A percentile compares a stretch with the other conserved stretches of the same genome.
These are phyloP conservation scores for Phyllotis vaccarum DNA, from an alignment of 2,797 vertebrate genomes.

Conservation along the genomic window DNA sequence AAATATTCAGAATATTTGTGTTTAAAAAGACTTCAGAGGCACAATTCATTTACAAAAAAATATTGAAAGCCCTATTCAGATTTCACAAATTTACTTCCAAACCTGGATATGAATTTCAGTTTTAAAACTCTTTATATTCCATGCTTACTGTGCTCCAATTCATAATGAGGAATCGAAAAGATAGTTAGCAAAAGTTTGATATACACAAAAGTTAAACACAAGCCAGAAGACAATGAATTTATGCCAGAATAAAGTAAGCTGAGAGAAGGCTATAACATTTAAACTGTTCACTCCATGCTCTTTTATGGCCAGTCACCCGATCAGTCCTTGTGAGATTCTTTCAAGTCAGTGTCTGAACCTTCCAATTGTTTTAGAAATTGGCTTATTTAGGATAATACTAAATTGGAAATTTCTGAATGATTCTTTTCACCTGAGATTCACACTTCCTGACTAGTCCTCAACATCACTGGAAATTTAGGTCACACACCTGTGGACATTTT, in stretches of 20 bases:
- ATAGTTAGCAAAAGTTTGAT: not conserved
- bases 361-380: slow-evolving; percentile 33
- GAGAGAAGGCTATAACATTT: slow-evolving; percentile 8
- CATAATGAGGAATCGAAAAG: not conserved
- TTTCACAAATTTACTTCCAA: slow-evolving; percentile 45
- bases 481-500: not conserved
- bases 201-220: slow-evolving; percentile 30
- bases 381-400: not conserved
- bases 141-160: not conserved
- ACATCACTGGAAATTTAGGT: not conserved
- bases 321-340: slow-evolving; percentile 40
- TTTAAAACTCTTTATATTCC: slow-evolving; percentile 38
- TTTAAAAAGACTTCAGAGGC: slow-evolving; percentile 49
- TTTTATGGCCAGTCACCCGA: slow-evolving; percentile 24
- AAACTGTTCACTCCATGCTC: slow-evolving; percentile 14
- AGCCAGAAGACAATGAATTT: slow-evolving; percentile 24
- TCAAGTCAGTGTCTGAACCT: not conserved
- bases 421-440: not conserved
- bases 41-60: slow-evolving; percentile 84
- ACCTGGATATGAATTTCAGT: not conserved
- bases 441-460: not conserved
- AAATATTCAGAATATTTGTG: not conserved
- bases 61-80: slow-evolving; percentile 74
- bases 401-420: not conserved
- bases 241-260: slow-evolving; percentile 18